Conservation (phyloP, 2,113 vertebrate genomes). For the Pica pica region DNA sequence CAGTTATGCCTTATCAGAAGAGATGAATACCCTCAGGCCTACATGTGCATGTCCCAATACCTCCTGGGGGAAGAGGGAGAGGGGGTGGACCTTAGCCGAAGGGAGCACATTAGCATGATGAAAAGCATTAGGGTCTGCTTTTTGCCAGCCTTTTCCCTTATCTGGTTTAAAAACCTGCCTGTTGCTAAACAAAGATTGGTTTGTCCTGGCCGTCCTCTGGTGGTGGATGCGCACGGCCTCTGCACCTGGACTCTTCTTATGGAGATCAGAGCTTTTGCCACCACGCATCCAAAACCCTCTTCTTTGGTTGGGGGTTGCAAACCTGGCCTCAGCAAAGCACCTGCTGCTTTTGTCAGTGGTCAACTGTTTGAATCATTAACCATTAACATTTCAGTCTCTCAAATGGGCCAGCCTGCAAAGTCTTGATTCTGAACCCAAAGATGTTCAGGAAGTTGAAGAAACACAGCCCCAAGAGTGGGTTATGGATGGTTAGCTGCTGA, state of each 20-base stretch:
- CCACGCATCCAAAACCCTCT: neutral
- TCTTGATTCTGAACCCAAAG: neutral
- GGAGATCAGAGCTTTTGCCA: neutral
- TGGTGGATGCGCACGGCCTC: rapidly evolving
- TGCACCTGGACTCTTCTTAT: neutral
- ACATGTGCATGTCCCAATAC: rapidly evolving
- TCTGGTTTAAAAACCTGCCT: neutral
- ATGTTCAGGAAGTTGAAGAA: neutral
- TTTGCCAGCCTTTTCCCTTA: neutral
- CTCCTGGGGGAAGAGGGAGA: neutral
- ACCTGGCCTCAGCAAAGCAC: neutral
- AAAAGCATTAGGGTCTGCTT: neutral
- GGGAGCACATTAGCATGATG: neutral
- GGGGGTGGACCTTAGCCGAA: neutral
- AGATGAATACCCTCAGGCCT: neutral
- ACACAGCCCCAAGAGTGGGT: neutral
- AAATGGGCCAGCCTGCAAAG: neutral
- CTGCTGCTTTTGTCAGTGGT: neutral
- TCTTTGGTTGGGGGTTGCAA: neutral
- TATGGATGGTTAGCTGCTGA: neutral
- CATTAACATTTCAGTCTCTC: neutral
- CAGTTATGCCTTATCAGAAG: neutral
- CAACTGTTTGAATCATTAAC: neutral
- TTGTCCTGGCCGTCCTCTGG: rapidly evolving
- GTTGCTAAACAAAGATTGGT: neutral